Conservation (phyloP, 2,797 vertebrate genomes). For the Mionectes olivaceus region DNA sequence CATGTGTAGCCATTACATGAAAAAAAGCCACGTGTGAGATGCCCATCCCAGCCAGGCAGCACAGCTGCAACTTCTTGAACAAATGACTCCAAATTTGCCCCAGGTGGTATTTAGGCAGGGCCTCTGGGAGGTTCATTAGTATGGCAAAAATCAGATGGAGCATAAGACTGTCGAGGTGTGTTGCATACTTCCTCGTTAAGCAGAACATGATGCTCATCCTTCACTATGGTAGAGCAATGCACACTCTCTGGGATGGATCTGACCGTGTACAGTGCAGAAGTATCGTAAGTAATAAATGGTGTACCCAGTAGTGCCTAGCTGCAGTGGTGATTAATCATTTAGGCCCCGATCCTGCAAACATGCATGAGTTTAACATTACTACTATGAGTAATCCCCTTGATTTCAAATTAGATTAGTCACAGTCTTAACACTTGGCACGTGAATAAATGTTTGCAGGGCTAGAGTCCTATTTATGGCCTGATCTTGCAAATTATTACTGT, state of each 20-base stretch:
- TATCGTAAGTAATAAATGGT: background rate
- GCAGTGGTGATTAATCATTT: constrained; percentile 51
- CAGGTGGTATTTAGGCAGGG: background rate
- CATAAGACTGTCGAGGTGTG: accelerated
- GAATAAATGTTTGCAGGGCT: constrained; percentile 52
- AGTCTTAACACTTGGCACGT: constrained; percentile 60
- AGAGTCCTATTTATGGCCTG: constrained; percentile 61
- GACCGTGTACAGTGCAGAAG: background rate
- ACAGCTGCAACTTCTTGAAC: background rate
- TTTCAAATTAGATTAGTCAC: constrained; percentile 68
- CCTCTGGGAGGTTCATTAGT: background rate
- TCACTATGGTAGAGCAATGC: background rate
- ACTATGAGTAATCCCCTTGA: constrained; percentile 63
- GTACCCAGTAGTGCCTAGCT: background rate
- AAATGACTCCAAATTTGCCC: background rate
- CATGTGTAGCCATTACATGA: background rate
- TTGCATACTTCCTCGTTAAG: background rate
- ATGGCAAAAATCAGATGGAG: background rate
- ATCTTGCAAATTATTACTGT: constrained; percentile 53
- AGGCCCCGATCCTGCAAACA: constrained; percentile 57
- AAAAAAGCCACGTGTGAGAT: background rate
- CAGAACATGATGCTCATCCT: background rate
- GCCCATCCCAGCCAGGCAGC: background rate
- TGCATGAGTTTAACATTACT: constrained; percentile 56
- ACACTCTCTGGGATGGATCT: background rate